Conservation (phyloP, 2,888 invertebrate species). For the Cabera pusaria region DNA sequence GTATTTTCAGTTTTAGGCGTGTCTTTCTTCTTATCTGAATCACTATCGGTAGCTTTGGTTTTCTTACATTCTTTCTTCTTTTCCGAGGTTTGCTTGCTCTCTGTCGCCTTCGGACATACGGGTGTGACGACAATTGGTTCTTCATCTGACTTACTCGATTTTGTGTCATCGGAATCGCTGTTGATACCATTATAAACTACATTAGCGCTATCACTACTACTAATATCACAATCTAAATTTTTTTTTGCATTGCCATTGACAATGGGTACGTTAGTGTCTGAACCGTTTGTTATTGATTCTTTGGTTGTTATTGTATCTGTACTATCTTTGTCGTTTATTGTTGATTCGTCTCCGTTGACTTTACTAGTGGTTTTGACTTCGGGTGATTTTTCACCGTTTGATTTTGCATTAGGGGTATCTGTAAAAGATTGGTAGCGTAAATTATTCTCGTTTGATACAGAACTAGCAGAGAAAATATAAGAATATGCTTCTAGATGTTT, state of each 20-base stretch:
- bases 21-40: constrained; percentile 58
- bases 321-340: constrained; percentile 53
- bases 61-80: constrained; percentile 69
- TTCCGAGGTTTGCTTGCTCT: constrained; percentile 52
- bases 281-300: constrained; percentile 74
- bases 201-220: constrained; percentile 77
- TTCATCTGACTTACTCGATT: constrained; percentile 70
- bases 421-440: constrained; percentile 32
- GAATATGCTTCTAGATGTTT: not conserved
- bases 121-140: constrained; percentile 42
- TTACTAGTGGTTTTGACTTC: constrained; percentile 54
- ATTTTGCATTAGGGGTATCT: constrained; percentile 65
- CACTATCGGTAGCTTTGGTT: constrained; percentile 52
- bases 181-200: constrained; percentile 77
- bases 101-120: constrained; percentile 48
- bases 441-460: too few relatives aligned
- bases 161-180: constrained; percentile 68
- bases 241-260: constrained; percentile 71
- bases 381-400: constrained; percentile 57
- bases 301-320: constrained; percentile 69
- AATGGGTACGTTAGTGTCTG: constrained; percentile 57
- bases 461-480: too few relatives aligned
- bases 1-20: constrained; percentile 44
- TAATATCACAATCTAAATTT: constrained; percentile 80
- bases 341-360: constrained; percentile 62